These are phyloP conservation scores for Caranx melampygus DNA, from an alignment of 2,113 vertebrate genomes.

Conservation along the genomic window DNA sequence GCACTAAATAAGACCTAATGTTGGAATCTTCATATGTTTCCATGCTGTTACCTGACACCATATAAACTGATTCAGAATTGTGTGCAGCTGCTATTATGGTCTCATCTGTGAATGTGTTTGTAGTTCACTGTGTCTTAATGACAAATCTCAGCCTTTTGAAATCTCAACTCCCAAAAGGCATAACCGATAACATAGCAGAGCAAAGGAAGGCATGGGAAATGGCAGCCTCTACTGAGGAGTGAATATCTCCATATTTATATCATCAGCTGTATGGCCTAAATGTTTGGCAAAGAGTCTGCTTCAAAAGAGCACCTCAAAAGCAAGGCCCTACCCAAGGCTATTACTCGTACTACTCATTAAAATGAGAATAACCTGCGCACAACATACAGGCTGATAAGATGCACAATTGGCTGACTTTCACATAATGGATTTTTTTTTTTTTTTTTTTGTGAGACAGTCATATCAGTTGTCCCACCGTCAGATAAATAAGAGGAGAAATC, in stretches of 20 bases:
- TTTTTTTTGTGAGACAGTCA: not conserved
- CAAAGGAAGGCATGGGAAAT: conserved; percentile 15
- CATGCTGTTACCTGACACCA: not conserved
- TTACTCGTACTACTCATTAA: conserved; percentile 24
- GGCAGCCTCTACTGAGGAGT: conserved; percentile 42
- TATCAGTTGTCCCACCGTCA: not conserved
- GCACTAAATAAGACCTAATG: not conserved
- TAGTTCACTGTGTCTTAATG: conserved; percentile 9
- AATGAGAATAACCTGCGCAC: conserved; percentile 42
- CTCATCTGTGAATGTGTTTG: not conserved
- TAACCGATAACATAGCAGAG: conserved; percentile 14
- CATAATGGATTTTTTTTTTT: not conserved
- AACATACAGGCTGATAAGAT: conserved; percentile 1
- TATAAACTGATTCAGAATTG: not conserved
- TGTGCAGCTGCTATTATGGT: not conserved
- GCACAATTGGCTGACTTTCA: not conserved
- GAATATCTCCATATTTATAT: conserved; percentile 48
- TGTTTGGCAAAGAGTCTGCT: conserved; percentile 61
- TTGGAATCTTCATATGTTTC: not conserved
- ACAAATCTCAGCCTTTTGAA: not conserved
- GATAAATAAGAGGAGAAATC: not conserved
- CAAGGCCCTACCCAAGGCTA: conserved; percentile 30
- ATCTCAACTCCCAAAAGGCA: conserved; percentile 35
- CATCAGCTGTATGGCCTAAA: conserved; percentile 54
- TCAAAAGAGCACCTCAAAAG: conserved; percentile 53